These are phyloP conservation scores for Holothuria glaberrima DNA, from an alignment of 35 echinoderm and acorn worm species.

Conservation along the genomic window DNA sequence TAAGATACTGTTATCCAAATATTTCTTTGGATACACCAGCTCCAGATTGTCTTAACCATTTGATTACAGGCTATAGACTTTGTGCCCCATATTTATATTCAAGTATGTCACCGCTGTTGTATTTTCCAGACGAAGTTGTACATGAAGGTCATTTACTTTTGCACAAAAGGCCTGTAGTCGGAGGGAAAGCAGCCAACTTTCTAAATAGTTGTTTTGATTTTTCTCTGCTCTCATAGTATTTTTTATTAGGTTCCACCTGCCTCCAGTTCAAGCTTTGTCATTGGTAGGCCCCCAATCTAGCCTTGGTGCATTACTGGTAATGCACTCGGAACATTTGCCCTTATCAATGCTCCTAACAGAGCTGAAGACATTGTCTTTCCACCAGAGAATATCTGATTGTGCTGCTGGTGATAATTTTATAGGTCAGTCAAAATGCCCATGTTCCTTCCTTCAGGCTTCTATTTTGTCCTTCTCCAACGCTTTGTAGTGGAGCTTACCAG, in stretches of 20 bases:
- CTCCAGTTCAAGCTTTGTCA: not conserved
- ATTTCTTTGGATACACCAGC: no score
- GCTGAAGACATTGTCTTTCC: not conserved
- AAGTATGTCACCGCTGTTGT: conserved; percentile 6
- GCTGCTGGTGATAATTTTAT: not conserved
- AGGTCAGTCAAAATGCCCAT: conserved; percentile 27
- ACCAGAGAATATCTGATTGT: conserved; percentile 20
- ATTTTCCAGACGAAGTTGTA: not conserved
- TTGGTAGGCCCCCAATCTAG: conserved; percentile 40
- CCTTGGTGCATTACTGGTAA: conserved; percentile 34
- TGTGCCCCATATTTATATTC: conserved; percentile 25
- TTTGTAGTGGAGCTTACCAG: conserved; percentile 29
- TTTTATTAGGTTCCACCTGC: not conserved
- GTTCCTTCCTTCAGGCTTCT: not conserved
- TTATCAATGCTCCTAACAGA: not conserved
- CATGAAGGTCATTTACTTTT: not conserved
- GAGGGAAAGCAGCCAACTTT: conserved; percentile 48
- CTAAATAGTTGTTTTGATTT: conserved; percentile 55
- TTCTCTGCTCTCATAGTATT: not conserved
- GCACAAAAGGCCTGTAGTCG: conserved; percentile 50
- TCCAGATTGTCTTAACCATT: conserved; percentile 8
- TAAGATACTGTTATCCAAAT: not conserved
- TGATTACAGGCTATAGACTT: conserved; percentile 25
- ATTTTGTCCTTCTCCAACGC: conserved; percentile 16
- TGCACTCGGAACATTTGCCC: not conserved